phyloP scores from a whole-genome alignment of 1,140 invertebrate species.

The Musca vetustissima region DNA sequence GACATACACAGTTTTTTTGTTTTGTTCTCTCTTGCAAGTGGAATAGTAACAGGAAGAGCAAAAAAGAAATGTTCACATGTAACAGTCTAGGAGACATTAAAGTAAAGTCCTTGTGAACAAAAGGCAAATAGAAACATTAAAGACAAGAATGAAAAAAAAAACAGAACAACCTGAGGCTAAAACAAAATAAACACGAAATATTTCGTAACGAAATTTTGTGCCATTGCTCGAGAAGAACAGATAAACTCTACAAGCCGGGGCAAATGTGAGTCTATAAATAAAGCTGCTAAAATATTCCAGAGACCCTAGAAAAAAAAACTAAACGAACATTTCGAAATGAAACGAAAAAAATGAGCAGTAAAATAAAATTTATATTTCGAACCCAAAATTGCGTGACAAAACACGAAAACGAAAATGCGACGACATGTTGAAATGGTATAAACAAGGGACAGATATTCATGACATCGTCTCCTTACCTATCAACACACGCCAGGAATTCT shows the following conservation, averaged over 20 bases:
- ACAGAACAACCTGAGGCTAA: too few species aligned
- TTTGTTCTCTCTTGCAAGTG: background rate
- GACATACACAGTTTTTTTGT: background rate
- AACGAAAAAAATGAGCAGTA: too few species aligned
- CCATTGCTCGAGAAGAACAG: background rate
- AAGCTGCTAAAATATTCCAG: background rate
- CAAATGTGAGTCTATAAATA: background rate
- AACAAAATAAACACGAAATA: too few species aligned
- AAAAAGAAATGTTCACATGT: background rate
- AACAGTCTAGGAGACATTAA: too few species aligned
- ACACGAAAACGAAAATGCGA: constrained; percentile 17
- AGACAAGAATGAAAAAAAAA: too few species aligned
- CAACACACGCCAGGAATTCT: background rate
- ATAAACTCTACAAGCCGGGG: background rate
- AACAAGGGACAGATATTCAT: background rate
- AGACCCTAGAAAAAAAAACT: background rate
- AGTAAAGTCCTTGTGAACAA: too few species aligned
- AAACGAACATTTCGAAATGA: too few species aligned
- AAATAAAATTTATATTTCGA: constrained; percentile 22
- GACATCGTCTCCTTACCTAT: too few species aligned
- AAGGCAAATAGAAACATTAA: too few species aligned
- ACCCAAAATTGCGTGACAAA: constrained; percentile 24
- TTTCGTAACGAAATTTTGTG: background rate
- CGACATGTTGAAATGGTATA: constrained; percentile 2
- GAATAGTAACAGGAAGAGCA: background rate